These are phyloP conservation scores for Epinotia ramella DNA, from an alignment of 2,888 invertebrate species.

Conservation along the genomic window DNA sequence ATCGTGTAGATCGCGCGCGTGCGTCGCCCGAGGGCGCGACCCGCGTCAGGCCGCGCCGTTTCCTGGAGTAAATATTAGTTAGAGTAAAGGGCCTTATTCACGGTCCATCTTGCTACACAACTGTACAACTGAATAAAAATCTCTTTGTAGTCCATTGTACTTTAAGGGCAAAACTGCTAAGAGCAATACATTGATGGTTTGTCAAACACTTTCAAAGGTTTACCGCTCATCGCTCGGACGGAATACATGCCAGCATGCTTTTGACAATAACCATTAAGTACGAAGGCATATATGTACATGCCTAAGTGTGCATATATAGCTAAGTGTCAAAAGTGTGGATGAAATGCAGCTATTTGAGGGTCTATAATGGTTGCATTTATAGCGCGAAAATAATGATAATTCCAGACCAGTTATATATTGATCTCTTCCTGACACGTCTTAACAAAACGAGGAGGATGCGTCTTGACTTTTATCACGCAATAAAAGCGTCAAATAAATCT, in stretches of 20 bases:
- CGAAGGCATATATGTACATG: background rate
- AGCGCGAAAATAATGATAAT: too few relatives aligned
- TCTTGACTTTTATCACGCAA: background rate
- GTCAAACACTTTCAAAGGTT: too few relatives aligned
- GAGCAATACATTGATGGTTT: too few relatives aligned
- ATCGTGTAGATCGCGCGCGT: conserved; percentile 68
- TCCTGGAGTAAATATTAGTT: conserved; percentile 46
- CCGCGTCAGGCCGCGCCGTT: conserved; percentile 51
- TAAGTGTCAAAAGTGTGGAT: background rate
- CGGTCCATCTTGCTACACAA: background rate
- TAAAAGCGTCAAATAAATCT: background rate
- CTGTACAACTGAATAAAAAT: too few relatives aligned
- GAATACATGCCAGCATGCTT: background rate
- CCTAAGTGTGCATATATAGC: too few relatives aligned
- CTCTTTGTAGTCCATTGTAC: too few relatives aligned
- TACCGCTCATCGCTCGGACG: background rate
- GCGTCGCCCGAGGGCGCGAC: conserved; percentile 59
- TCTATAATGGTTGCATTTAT: too few relatives aligned
- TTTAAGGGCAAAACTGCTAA: too few relatives aligned
- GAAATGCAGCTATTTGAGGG: background rate
- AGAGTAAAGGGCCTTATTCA: conserved; percentile 7
- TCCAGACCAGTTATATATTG: too few relatives aligned
- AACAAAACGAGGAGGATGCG: too few relatives aligned
- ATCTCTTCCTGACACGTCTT: too few relatives aligned
- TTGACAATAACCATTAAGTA: background rate